These are phyloP conservation scores for Linyphia triangularis DNA, from an alignment of 2,888 invertebrate species.

Conservation along the genomic window DNA sequence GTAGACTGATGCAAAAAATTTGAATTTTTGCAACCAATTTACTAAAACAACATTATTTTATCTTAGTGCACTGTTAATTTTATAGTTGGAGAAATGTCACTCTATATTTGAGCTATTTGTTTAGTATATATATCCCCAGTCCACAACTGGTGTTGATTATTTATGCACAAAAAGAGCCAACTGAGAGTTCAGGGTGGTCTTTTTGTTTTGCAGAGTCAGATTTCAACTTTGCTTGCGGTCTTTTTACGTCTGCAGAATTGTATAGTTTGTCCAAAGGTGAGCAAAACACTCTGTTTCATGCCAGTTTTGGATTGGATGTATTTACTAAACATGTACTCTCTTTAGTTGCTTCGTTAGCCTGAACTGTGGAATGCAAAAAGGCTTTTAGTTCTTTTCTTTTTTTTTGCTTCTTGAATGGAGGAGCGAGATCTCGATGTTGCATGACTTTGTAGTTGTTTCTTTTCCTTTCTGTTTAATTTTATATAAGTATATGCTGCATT, in stretches of 20 bases:
- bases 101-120: no score
- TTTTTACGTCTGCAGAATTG: conserved; percentile 99
- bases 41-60: no score
- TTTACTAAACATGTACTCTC: conserved; percentile 16
- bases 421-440: neutral
- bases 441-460: neutral
- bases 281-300: conserved; percentile 76
- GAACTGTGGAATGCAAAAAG: neutral
- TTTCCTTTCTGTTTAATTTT: neutral
- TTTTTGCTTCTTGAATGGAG: neutral
- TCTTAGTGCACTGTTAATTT: no score
- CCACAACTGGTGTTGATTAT: conserved; percentile 70
- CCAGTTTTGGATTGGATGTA: conserved; percentile 74
- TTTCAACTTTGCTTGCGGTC: conserved; percentile 99
- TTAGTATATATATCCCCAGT: conserved; percentile 59
- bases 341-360: neutral
- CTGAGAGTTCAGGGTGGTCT: conserved; percentile 72
- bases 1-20: no score
- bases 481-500: neutral
- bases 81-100: no score
- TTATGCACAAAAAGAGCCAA: conserved; percentile 72
- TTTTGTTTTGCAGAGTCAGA: conserved; percentile 81
- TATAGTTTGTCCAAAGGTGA: conserved; percentile 98
- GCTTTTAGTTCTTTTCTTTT: neutral
- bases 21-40: no score